Percentiles rank a stretch among this genome's conserved stretches.
Conservation (phyloP, 1,140 invertebrate genomes). For the Aporrectodea caliginosa region DNA sequence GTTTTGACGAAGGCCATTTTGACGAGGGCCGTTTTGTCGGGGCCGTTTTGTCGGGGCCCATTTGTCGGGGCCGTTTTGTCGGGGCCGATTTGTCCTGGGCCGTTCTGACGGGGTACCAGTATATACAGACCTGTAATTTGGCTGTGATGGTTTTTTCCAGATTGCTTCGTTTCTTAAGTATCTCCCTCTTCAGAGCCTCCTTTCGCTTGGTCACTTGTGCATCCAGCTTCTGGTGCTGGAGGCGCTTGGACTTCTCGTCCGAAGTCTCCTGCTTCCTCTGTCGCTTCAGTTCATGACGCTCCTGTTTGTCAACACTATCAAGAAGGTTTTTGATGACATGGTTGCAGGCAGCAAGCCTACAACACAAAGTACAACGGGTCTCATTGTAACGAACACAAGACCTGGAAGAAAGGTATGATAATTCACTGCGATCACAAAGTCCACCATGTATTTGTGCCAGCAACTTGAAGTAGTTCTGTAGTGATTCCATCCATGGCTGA, state of each 20-base stretch:
- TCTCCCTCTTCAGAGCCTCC: neutral
- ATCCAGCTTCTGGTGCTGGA: neutral
- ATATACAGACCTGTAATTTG: neutral
- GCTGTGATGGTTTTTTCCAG: neutral
- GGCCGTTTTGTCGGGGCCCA: too few species aligned
- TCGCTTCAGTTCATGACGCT: conserved; percentile 35
- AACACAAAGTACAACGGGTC: conserved; percentile 12
- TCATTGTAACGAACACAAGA: too few species aligned
- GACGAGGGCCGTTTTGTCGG: too few species aligned
- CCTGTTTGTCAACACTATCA: conserved; percentile 56
- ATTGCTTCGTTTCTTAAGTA: neutral
- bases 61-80: too few species aligned
- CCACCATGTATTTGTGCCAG: too few species aligned
- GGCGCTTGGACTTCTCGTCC: neutral
- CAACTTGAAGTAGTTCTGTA: too few species aligned
- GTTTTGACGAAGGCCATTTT: too few species aligned
- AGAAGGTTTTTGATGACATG: conserved; percentile 52
- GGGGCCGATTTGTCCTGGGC: too few species aligned
- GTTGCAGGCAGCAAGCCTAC: conserved; percentile 47
- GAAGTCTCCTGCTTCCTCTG: neutral
- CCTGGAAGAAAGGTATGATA: too few species aligned
- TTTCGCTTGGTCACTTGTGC: neutral
- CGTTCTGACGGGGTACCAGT: too few species aligned
- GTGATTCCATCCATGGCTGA: too few species aligned
- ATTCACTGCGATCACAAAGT: too few species aligned